Conservation (phyloP, 37 sponge, comb jelly and placozoan genomes). For the Aphrocallistes beatrix region DNA sequence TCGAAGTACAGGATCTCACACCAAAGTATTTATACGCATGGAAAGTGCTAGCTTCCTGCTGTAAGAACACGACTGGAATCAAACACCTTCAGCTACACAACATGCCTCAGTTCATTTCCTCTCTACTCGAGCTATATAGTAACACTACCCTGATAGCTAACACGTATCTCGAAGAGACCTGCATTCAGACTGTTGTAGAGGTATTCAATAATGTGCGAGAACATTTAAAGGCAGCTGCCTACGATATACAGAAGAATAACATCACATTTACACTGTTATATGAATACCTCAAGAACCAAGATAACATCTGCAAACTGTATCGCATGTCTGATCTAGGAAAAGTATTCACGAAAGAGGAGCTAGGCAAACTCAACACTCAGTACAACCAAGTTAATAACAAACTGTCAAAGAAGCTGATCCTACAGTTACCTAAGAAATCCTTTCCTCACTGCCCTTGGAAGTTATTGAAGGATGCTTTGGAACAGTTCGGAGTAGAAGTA, state of each 20-base stretch:
- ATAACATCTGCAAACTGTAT: not conserved
- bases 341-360: constrained; percentile 19
- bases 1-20: not conserved
- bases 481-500: not conserved
- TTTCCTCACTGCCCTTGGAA: not conserved
- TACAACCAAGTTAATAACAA: not conserved
- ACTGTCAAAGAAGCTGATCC: not conserved
- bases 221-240: not conserved
- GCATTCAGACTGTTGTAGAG: not conserved
- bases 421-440: not conserved
- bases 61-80: constrained; percentile 6
- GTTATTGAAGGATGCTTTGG: not conserved
- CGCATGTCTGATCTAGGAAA: not conserved
- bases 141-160: not conserved
- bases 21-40: not conserved
- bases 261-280: not conserved
- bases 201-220: not conserved
- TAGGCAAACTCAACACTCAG: not conserved
- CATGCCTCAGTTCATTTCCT: not conserved
- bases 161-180: not conserved
- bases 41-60: not conserved
- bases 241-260: constrained; percentile 18
- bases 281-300: not conserved
- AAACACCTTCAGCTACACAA: constrained; percentile 8
- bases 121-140: not conserved